These are phyloP conservation scores for Idaea straminata DNA, from an alignment of 2,888 invertebrate genomes.

Conservation along the genomic window DNA sequence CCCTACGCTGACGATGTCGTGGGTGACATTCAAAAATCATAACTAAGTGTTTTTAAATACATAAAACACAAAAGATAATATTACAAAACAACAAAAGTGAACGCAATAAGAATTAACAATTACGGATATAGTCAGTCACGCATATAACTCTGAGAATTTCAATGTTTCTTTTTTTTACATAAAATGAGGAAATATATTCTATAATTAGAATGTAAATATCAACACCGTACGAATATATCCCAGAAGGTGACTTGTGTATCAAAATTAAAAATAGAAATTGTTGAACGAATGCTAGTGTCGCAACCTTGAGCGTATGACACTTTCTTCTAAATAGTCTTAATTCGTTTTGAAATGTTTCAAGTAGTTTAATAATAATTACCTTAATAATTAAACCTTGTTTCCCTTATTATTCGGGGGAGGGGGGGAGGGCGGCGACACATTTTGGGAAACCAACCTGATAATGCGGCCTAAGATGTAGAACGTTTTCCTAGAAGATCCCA, in stretches of 20 bases:
- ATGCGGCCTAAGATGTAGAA: too few species aligned
- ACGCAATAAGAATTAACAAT: background rate
- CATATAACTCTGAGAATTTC: slow-evolving; percentile 2
- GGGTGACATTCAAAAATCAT: background rate
- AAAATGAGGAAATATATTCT: background rate
- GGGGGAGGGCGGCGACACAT: too few species aligned
- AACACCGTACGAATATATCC: background rate
- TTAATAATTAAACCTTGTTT: too few species aligned
- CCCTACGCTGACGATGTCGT: too few species aligned
- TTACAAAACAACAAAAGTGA: background rate
- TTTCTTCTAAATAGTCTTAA: background rate
- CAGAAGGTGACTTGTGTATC: background rate
- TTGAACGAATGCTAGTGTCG: background rate
- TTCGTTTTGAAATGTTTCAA: background rate
- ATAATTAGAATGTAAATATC: background rate
- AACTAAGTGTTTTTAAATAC: background rate
- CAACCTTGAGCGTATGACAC: background rate
- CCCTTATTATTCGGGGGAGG: too few species aligned
- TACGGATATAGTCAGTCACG: background rate
- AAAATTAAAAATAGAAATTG: background rate
- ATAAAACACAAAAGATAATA: background rate
- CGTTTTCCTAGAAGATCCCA: too few species aligned
- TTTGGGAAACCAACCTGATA: too few species aligned
- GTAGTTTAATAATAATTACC: too few species aligned
- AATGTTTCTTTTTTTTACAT: background rate